Conservation (phyloP, 35 echinoderm and acorn worm species). For the Lytechinus pictus region DNA sequence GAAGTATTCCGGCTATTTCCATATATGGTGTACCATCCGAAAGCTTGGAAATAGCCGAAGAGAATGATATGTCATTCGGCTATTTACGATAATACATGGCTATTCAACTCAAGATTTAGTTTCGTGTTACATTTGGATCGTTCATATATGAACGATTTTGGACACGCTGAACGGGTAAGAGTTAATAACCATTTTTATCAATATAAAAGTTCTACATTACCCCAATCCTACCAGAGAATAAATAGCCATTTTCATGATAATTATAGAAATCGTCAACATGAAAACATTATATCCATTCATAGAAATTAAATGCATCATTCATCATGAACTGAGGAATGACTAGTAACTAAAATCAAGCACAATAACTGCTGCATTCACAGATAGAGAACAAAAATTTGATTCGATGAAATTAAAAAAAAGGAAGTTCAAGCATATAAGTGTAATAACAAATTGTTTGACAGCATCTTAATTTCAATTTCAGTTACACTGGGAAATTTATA, state of each 20-base stretch:
- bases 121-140: too few species aligned
- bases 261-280: background rate
- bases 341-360: background rate
- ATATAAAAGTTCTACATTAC: background rate
- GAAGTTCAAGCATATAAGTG: background rate
- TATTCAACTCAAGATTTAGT: too few species aligned
- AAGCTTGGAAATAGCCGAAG: too few species aligned
- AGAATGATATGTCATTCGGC: too few species aligned
- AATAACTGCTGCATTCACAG: background rate
- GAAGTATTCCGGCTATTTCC: too few species aligned
- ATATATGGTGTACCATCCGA: too few species aligned
- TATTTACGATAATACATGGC: too few species aligned
- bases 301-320: background rate
- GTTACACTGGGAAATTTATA: background rate
- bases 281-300: background rate
- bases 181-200: background rate
- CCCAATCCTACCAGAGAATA: background rate
- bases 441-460: background rate
- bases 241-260: background rate
- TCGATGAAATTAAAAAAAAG: background rate
- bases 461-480: background rate
- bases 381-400: background rate
- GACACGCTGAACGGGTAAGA: too few species aligned
- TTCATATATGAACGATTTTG: too few species aligned
- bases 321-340: background rate